Percentiles rank a stretch among this genome's conserved stretches.
Conservation (phyloP, 2,888 invertebrate genomes). For the Fabriciana adippe region DNA sequence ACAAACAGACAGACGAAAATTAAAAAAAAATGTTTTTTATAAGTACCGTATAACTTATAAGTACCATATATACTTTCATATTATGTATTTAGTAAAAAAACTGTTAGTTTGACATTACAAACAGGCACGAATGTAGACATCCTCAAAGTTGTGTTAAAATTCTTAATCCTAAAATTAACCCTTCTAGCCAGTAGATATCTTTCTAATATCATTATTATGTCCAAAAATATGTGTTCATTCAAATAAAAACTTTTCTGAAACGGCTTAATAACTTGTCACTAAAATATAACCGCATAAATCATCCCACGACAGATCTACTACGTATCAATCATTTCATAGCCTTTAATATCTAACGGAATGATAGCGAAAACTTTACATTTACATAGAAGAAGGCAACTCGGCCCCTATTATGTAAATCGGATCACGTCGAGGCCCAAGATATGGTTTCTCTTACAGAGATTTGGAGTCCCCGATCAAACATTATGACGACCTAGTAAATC, state of each 20-base stretch:
- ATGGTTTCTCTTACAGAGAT: conserved; percentile 65
- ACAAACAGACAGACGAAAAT: no score
- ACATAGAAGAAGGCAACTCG: conserved; percentile 54
- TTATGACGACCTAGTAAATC: conserved; percentile 26
- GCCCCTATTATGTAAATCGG: conserved; percentile 69
- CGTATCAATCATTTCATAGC: conserved; percentile 66
- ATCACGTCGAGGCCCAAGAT: conserved; percentile 58
- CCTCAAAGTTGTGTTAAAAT: no score
- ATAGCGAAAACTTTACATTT: conserved; percentile 47
- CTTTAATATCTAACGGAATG: conserved; percentile 56
- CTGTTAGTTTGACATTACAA: no score
- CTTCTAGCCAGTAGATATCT: no score
- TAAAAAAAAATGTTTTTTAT: no score
- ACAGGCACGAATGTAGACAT: no score
- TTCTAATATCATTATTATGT: no score
- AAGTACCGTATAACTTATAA: no score
- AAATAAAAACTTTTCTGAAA: not conserved
- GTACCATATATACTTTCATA: no score
- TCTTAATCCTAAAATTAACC: no score
- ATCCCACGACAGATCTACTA: conserved; percentile 50
- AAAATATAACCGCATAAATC: conserved; percentile 57
- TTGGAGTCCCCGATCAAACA: conserved; percentile 41
- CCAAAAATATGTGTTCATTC: not conserved
- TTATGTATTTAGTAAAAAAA: no score
- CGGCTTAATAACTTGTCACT: conserved; percentile 21